Percentiles rank a stretch among this genome's conserved stretches.
These are phyloP conservation scores for Paracanthobrama guichenoti DNA, from an alignment of 2,113 vertebrate genomes.

Conservation along the genomic window DNA sequence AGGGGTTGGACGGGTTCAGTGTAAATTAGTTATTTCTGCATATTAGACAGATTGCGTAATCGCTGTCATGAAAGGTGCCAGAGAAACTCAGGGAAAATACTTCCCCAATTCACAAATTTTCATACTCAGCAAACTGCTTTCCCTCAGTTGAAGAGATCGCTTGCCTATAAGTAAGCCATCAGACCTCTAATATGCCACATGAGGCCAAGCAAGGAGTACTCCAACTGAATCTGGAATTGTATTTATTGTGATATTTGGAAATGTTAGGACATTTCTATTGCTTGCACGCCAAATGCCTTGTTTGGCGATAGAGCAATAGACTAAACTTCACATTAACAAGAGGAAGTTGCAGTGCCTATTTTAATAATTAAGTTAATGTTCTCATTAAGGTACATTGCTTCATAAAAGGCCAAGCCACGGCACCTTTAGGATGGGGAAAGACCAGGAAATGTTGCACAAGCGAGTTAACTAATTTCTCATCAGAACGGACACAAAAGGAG, in stretches of 20 bases:
- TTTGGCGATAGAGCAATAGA: not conserved
- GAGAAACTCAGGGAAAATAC: slow-evolving; percentile 40
- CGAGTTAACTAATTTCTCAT: not conserved
- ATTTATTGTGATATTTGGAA: slow-evolving; percentile 4
- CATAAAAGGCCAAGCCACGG: not conserved
- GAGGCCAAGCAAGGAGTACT: not conserved
- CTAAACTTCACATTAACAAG: slow-evolving; percentile 21
- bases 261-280: not conserved
- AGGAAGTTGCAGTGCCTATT: not conserved
- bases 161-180: slow-evolving; percentile 6
- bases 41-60: slow-evolving; percentile 64
- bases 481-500: not conserved
- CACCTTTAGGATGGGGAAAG: not conserved
- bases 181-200: not conserved
- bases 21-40: slow-evolving; percentile 63
- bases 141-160: not conserved
- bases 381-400: slow-evolving; percentile 3
- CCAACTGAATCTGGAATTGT: not conserved
- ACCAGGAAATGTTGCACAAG: not conserved
- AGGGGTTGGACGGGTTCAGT: slow-evolving; percentile 34
- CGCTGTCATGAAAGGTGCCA: slow-evolving; percentile 57
- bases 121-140: not conserved
- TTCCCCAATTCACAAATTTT: slow-evolving; percentile 14
- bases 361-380: slow-evolving; percentile 19
- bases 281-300: not conserved